These are phyloP conservation scores for Aleiodes alternator DNA, from an alignment of 2,888 invertebrate genomes.

Conservation along the genomic window DNA sequence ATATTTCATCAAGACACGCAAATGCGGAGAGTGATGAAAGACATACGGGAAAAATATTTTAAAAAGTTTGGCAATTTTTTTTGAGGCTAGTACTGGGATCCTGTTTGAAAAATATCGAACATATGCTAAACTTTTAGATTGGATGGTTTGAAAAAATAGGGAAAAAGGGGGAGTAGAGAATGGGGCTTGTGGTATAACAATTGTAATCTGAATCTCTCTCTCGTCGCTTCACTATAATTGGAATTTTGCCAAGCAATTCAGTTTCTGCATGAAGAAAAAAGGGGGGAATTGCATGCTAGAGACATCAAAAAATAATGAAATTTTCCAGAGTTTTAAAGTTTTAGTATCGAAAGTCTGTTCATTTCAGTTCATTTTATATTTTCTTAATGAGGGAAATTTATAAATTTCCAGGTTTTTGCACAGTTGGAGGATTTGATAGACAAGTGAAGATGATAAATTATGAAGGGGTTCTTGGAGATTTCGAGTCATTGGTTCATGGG, in stretches of 20 bases:
- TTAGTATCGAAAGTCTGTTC: neutral
- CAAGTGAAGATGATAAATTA: neutral
- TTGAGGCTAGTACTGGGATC: neutral
- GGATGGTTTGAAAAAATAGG: conserved; percentile 9
- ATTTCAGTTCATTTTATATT: conserved; percentile 15
- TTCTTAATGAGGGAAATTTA: neutral
- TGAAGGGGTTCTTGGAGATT: neutral
- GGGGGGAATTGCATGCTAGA: conserved; percentile 29
- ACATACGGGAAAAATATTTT: neutral
- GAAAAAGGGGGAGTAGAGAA: conserved; percentile 27
- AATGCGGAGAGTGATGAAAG: conserved; percentile 36
- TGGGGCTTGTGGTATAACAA: conserved; percentile 39
- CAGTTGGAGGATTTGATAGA: neutral
- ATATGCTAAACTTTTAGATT: conserved; percentile 18
- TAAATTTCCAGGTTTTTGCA: neutral
- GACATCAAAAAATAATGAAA: conserved; percentile 16
- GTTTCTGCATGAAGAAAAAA: conserved; percentile 43
- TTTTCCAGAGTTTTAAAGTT: neutral
- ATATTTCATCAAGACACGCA: conserved; percentile 39
- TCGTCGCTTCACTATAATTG: conserved; percentile 54
- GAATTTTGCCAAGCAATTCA: conserved; percentile 56
- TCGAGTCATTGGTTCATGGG: neutral
- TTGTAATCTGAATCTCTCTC: conserved; percentile 48
- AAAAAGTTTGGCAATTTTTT: conserved; percentile 23
- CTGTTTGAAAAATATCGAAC: neutral